phyloP scores from a whole-genome alignment of 2,888 invertebrate genomes.

The Ormyrus nitidulus region DNA sequence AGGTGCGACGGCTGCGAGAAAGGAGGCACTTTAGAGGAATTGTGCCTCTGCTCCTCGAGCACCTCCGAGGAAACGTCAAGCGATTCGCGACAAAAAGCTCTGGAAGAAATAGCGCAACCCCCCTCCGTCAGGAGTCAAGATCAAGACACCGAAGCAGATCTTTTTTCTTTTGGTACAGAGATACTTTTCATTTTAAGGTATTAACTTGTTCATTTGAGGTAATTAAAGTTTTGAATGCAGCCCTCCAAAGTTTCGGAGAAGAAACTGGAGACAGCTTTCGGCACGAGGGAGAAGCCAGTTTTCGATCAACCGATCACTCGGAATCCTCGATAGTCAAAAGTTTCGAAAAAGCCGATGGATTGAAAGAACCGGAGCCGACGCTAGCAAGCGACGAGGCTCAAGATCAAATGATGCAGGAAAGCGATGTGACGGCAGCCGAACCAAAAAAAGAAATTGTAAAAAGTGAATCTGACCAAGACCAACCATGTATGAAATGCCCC shows the following conservation, averaged over 20 bases:
- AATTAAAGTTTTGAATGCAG: not conserved
- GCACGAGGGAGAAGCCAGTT: constrained; percentile 50
- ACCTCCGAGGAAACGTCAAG: not conserved
- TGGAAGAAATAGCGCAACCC: not conserved
- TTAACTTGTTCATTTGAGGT: not conserved
- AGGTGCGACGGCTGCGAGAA: constrained; percentile 67
- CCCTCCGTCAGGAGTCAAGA: constrained; percentile 61
- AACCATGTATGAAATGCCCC: too few relatives aligned
- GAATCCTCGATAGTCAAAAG: constrained; percentile 13
- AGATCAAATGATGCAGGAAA: not conserved
- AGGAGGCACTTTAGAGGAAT: constrained; percentile 58
- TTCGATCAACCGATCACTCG: constrained; percentile 3
- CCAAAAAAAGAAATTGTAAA: constrained; percentile 13
- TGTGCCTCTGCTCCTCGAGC: constrained; percentile 51
- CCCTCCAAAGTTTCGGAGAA: constrained; percentile 52
- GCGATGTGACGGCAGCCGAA: not conserved
- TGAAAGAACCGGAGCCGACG: not conserved
- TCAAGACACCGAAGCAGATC: constrained; percentile 67
- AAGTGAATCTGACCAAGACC: too few relatives aligned
- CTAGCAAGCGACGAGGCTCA: not conserved
- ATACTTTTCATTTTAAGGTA: not conserved
- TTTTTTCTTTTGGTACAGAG: constrained; percentile 1
- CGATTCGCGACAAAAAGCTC: not conserved
- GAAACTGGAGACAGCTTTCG: constrained; percentile 49
- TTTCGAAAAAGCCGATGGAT: not conserved